Percentiles rank a stretch among this genome's conserved stretches.
Conservation (phyloP, 1,140 invertebrate species). For the Nasonia giraulti region DNA sequence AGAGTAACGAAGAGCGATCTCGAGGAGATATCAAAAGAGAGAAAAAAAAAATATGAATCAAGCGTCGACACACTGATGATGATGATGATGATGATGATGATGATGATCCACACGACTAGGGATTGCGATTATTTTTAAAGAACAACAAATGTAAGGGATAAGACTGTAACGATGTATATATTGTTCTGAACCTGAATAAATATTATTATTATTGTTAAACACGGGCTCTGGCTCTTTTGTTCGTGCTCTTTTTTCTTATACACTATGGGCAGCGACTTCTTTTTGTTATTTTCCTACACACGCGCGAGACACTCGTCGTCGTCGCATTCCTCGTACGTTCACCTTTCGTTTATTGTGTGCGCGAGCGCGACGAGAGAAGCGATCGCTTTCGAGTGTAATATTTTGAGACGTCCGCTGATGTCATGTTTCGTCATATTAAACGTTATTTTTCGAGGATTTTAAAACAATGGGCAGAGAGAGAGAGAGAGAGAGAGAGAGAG, state of each 20-base stretch:
- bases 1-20: not conserved
- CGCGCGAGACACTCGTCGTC: not conserved
- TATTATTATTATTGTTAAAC: slow-evolving; percentile 52
- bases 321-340: slow-evolving; percentile 2
- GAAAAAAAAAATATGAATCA: not conserved
- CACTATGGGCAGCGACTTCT: not conserved
- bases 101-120: not conserved
- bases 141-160: slow-evolving; percentile 39
- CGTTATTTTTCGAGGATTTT: too few relatives aligned
- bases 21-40: not conserved
- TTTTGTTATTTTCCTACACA: not conserved
- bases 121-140: slow-evolving; percentile 49
- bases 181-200: slow-evolving; percentile 50
- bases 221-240: not conserved
- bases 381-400: too few relatives aligned
- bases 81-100: not conserved
- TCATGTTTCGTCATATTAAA: too few relatives aligned
- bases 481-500: too few relatives aligned
- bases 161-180: slow-evolving; percentile 50
- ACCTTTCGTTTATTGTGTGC: not conserved
- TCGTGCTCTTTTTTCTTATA: not conserved
- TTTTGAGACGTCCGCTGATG: too few relatives aligned
- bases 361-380: too few relatives aligned
- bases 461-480: too few relatives aligned
- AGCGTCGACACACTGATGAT: not conserved